Evolutionary conservation across 2,888 invertebrate species (phyloP), one percentile per base, ranked within the genome.

Genomic region (Silvanus unidentatus): DNA sequence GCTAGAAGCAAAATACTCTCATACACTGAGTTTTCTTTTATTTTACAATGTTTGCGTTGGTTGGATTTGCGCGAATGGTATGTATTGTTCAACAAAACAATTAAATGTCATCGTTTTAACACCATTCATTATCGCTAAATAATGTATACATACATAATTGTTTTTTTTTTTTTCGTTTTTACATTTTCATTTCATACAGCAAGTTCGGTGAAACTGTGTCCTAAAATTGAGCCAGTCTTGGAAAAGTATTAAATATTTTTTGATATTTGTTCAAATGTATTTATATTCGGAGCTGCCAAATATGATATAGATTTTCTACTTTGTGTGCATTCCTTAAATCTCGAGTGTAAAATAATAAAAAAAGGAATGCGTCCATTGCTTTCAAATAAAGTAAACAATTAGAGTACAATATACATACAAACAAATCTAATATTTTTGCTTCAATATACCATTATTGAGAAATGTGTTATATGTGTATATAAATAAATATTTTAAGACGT

Each of bases 41-140:
- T 70, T 70, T 71, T 70, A 68, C 69, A 71, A 66, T 69, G 66
- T 67, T 71, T 71, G 69, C 71, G 65, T 70, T 70, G 68, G 69
- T 67, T 69, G 70, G 70, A 65, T 60, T 66, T 68, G 68, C 67
- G 70, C 69, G 69, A 70, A 70, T 70, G 71, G 71, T 71, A 71
- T 70, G 71, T 71, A 71, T 71, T 67, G 62, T 63, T 61, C 49
- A 57, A 57, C 4, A 32, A 32, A 49, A 50, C 49, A 49, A 53
- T 52, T 45, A 52, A 45, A 42, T 54, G 43, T 50, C 40, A 39
- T 54, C 43, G 50, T 53, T 34, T 47, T 44, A 45, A 40, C 43
- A 44, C 43, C 34, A 11, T 48, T 43, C 40, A 39, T 39, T 36
- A 16, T 40, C 32, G 30, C 16, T 11, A n/a, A 11, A 16, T 43